Evolutionary conservation across 64 coral and sea anemone species (phyloP), one percentile per base, ranked within the genome.

Genomic region (Pachyseris speciosa): DNA sequence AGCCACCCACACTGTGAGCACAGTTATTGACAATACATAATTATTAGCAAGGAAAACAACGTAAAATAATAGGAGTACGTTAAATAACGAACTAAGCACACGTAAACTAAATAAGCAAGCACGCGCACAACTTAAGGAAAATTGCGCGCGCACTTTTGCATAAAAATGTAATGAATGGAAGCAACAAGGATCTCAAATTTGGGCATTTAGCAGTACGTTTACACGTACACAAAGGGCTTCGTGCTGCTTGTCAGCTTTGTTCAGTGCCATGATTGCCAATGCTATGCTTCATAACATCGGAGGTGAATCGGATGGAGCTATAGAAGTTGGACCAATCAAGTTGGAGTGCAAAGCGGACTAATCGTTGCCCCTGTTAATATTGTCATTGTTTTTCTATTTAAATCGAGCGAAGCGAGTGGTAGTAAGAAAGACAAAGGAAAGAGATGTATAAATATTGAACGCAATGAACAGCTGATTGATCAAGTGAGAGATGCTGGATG

Each of bases 171-270:
- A n/a, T n/a, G n/a, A n/a, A n/a, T n/a, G n/a, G n/a, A n/a, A n/a
- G n/a, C n/a, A n/a, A n/a, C n/a, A n/a, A n/a, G n/a, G n/a, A n/a
- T n/a, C n/a, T n/a, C n/a, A n/a, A n/a, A n/a, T n/a, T n/a, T n/a
- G n/a, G 38, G 41, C 73, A 45, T 33, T 2, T 37, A 75, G 73
- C 40, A 90, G 74, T 28, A 51, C 73, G 2, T 90, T 90, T 52
- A 90, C 87, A n/a, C 74, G 87, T 32, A 61, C 80, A 30, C 87
- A 90, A 90, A 90, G 74, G 67, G 59, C 66, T 2, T 80, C 87
- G 4, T 90, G 87, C 17, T 90, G 87, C 64, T 17, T 90, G 15
- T 77, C 73, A 12, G 17, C 80, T 27, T 43, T 90, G 37, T 90
- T 75, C 20, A 77, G 73, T 41, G 19, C 74, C 17, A 90, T 90